Percentiles rank a stretch among this genome's conserved stretches.
phyloP scores from a whole-genome alignment of 2,113 vertebrate species.

The Alectura lathami region DNA sequence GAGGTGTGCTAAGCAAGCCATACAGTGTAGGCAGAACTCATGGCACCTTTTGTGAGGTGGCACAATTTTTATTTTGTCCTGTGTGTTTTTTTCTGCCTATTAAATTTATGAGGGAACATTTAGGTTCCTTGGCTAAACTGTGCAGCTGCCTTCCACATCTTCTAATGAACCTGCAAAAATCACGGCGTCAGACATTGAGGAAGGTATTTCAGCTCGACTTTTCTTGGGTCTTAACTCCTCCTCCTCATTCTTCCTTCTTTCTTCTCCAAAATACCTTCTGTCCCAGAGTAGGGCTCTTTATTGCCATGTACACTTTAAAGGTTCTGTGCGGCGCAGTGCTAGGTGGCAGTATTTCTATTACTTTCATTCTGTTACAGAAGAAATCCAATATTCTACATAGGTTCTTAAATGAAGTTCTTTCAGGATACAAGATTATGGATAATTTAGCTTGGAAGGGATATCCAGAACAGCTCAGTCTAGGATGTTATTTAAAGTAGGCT shows the following conservation, averaged over 20 bases:
- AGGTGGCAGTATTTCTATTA: not conserved
- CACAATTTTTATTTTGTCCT: not conserved
- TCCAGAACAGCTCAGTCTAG: not conserved
- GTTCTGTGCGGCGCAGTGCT: not conserved
- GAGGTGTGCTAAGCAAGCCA: not conserved
- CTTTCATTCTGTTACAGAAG: not conserved
- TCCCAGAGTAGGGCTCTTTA: not conserved
- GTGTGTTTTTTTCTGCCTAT: not conserved
- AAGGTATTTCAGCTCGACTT: not conserved
- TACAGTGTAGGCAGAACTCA: not conserved
- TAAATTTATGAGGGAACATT: not conserved
- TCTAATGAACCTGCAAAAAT: not conserved
- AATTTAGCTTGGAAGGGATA: not conserved
- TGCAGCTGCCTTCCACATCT: not conserved
- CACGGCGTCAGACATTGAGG: too few relatives aligned
- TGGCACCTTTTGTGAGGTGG: not conserved
- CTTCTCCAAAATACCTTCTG: not conserved
- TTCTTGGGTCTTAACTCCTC: not conserved
- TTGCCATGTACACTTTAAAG: not conserved
- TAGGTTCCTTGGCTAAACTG: too few relatives aligned
- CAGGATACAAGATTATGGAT: not conserved
- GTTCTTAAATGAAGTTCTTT: not conserved
- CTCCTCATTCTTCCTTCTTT: not conserved
- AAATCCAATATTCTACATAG: not conserved
- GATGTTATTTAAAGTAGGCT: not conserved